Conservation (phyloP, 1,140 invertebrate species). For the Magallana gigas region DNA sequence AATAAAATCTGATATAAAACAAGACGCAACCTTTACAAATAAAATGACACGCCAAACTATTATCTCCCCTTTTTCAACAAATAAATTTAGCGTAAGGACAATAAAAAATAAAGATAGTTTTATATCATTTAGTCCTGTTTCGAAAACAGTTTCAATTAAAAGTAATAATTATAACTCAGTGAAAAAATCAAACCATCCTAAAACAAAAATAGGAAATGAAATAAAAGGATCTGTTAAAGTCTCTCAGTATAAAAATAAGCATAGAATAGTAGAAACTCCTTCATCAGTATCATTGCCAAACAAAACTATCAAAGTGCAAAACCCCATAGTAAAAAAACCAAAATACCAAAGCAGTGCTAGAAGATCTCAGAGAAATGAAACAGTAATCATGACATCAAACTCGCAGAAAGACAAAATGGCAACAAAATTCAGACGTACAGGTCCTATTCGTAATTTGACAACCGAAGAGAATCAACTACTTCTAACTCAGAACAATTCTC, state of each 20-base stretch:
- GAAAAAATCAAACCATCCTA: neutral
- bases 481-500: constrained; percentile 36
- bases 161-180: neutral
- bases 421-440: neutral
- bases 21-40: no score
- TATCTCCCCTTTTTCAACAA: neutral
- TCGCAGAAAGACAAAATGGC: neutral
- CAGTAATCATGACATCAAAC: neutral
- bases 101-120: neutral
- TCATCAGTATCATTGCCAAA: neutral
- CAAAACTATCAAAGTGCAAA: neutral
- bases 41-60: neutral
- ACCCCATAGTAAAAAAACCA: neutral
- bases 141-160: neutral
- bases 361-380: neutral
- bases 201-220: neutral
- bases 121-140: neutral
- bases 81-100: constrained; percentile 8
- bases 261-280: neutral
- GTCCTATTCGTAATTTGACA: neutral
- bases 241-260: neutral
- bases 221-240: neutral
- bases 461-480: constrained; percentile 22
- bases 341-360: neutral
- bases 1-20: no score